phyloP scores from a whole-genome alignment of 2,113 vertebrate species.

The Corydoras sp. region DNA sequence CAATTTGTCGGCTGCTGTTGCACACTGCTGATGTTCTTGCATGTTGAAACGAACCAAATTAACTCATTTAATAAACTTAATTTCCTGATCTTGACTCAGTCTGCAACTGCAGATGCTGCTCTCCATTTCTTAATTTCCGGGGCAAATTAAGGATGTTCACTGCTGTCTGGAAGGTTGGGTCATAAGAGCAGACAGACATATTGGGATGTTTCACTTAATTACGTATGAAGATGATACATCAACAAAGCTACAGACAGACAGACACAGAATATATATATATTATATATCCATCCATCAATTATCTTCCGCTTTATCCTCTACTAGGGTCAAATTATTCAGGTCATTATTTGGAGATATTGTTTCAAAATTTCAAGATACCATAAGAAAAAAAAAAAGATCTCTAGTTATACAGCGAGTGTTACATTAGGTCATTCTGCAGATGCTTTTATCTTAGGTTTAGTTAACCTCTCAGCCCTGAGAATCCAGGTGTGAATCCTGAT shows the following conservation, averaged over 20 bases:
- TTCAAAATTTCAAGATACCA: too few relatives aligned
- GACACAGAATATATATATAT: not conserved
- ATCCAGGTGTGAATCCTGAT: too few relatives aligned
- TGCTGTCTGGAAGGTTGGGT: conserved; percentile 13
- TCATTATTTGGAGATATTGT: too few relatives aligned
- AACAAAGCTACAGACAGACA: not conserved
- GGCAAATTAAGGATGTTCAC: conserved; percentile 28
- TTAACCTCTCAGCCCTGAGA: too few relatives aligned
- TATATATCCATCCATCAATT: too few relatives aligned
- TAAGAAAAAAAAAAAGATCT: too few relatives aligned
- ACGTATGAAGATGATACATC: not conserved
- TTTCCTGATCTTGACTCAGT: conserved; percentile 29
- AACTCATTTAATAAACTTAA: conserved; percentile 33
- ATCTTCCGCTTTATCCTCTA: too few relatives aligned
- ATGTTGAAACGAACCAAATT: conserved; percentile 36
- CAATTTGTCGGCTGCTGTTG: conserved; percentile 34
- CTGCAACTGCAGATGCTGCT: conserved; percentile 20
- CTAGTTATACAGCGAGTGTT: too few relatives aligned
- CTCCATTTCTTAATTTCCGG: conserved; percentile 28
- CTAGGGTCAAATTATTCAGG: too few relatives aligned
- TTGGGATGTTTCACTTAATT: not conserved
- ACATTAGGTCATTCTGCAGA: too few relatives aligned
- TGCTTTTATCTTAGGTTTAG: too few relatives aligned
- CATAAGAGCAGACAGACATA: not conserved
- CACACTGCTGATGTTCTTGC: conserved; percentile 24